Conservation (phyloP, 1,140 invertebrate species). For the Matsumurasca onukii region DNA sequence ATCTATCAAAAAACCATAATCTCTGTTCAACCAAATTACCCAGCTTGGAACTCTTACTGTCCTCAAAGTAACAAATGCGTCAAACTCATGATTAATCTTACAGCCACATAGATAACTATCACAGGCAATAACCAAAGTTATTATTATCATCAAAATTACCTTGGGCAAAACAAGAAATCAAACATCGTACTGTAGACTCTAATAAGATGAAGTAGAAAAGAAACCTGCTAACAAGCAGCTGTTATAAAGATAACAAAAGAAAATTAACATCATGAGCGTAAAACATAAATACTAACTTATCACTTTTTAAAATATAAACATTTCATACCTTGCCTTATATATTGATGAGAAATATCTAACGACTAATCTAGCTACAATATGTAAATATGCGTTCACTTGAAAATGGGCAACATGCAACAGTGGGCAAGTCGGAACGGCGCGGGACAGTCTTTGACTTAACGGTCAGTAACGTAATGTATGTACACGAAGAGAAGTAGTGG, state of each 20-base stretch:
- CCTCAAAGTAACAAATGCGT: too few species aligned
- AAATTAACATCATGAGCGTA: slow-evolving; percentile 35
- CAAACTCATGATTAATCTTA: too few species aligned
- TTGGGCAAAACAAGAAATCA: slow-evolving; percentile 1
- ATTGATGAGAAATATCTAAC: slow-evolving; percentile 31
- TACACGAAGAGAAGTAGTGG: slow-evolving; percentile 31
- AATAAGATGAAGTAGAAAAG: neutral
- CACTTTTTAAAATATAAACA: slow-evolving; percentile 29
- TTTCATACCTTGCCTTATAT: slow-evolving; percentile 33
- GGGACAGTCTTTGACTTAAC: slow-evolving; percentile 25
- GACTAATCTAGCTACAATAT: slow-evolving; percentile 38
- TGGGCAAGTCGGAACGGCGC: neutral
- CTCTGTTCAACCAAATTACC: too few species aligned
- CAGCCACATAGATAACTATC: too few species aligned
- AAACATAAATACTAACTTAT: slow-evolving; percentile 30
- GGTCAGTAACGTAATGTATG: neutral
- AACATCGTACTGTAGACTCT: neutral
- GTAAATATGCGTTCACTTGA: slow-evolving; percentile 33
- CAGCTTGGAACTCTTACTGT: too few species aligned
- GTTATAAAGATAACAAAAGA: slow-evolving; percentile 33
- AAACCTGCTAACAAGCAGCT: slow-evolving; percentile 29
- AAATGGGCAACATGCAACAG: slow-evolving; percentile 34
- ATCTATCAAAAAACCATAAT: too few species aligned
- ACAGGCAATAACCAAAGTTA: too few species aligned
- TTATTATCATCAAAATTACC: too few species aligned